Base-by-base conservation (phyloP, 2,888 invertebrate genomes). In the Cabera pusaria region DNA sequence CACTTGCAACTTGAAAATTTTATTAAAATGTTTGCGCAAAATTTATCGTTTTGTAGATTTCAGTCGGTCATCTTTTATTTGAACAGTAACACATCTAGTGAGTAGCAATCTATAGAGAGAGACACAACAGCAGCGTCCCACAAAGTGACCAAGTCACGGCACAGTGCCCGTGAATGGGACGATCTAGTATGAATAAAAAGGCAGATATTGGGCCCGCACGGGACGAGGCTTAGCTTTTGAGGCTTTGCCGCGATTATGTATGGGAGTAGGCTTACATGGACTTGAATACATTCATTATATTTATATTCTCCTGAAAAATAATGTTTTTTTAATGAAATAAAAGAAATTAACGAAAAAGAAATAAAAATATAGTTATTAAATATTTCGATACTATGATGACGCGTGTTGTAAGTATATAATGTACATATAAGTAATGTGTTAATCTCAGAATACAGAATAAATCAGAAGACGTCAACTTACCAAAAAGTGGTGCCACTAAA, bases 81-180 rank as follows among this genome's bases (percentile, higher is more conserved):
- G 11, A 12, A 23, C 10, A 3, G 6, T 32, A 38, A 3, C 62
- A 23, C 52, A 62, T 73, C 72, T 36, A 74, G 72, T 10, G 11
- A 5, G 3, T 3, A 4, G 32, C 39, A 11, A n/a, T 7, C 2
- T 31, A 17, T 6, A 28, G 42, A 29, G 27, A 49, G 24, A 34
- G 6, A 56, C 50, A 61, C 52, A 56, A 57, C 68, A 67, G 55
- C 62, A 59, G 56, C 49, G 52, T 53, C 49, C 51, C 72, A 75
- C 74, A 79, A 82, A 83, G 80, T 84, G 85, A 82, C 82, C 85
- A 72, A 53, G 56, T 51, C 66, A 73, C 74, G 82, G 59, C 65
- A 55, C 63, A 59, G 52, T 70, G 77, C 54, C 59, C 64, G 39
- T 65, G 69, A 81, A 84, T 74, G 58, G 76, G 61, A 45, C 59